phyloP scores from a whole-genome alignment of 2,797 vertebrate genomes.

The Smutsia temminckii region DNA sequence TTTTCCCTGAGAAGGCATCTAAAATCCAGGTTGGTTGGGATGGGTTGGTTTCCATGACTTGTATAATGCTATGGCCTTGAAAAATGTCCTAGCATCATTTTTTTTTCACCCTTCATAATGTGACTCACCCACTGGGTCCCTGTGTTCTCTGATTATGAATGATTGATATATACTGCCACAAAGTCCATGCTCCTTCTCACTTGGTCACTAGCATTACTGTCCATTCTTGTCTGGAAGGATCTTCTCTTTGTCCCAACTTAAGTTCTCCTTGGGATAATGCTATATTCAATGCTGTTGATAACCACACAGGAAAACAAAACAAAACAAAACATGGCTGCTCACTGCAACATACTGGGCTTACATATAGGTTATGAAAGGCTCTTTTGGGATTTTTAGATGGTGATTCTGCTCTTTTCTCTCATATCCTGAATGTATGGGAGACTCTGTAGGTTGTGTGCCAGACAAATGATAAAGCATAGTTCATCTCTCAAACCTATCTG shows the following conservation, averaged over 20 bases:
- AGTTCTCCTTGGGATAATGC: background rate
- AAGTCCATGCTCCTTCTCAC: background rate
- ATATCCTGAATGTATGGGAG: background rate
- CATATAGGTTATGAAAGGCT: background rate
- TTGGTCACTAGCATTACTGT: background rate
- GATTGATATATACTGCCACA: background rate
- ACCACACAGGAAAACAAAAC: background rate
- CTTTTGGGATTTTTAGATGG: background rate
- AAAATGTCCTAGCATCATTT: background rate
- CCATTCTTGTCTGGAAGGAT: background rate
- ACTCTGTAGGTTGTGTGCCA: background rate
- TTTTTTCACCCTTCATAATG: background rate
- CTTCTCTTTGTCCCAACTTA: background rate
- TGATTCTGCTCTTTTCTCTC: background rate
- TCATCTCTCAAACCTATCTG: background rate
- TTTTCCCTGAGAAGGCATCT: background rate
- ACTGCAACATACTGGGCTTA: background rate
- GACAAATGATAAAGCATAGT: background rate
- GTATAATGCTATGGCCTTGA: background rate
- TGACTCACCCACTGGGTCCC: background rate
- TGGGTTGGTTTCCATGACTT: background rate
- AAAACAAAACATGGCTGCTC: background rate
- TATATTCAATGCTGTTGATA: background rate
- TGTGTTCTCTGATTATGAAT: background rate
- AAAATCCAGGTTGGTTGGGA: no score